Conservation (phyloP, 2,113 vertebrate genomes). For the Lasiurus cinereus region DNA sequence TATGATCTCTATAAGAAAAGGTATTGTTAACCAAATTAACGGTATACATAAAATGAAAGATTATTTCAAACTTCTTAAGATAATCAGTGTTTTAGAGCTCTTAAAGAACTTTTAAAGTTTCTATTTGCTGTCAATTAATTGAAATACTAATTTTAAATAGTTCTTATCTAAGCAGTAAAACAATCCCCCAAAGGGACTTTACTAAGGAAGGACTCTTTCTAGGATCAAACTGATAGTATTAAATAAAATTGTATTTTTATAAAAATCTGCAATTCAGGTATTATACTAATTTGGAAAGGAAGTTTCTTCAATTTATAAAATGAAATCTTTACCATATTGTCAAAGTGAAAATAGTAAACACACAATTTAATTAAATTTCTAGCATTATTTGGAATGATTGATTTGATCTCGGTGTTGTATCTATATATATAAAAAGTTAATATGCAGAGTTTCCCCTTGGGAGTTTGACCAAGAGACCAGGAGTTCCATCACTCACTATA, state of each 20-base stretch:
- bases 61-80: conserved; percentile 30
- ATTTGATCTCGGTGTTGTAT: background rate
- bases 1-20: background rate
- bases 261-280: background rate
- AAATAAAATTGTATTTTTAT: background rate
- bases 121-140: conserved; percentile 52
- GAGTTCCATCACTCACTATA: too few species aligned
- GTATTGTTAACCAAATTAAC: conserved; percentile 55
- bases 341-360: background rate
- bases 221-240: conserved; percentile 1
- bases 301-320: background rate
- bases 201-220: background rate
- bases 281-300: background rate
- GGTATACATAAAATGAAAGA: conserved; percentile 18
- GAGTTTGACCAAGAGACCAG: too few species aligned
- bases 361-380: background rate
- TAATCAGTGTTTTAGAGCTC: conserved; percentile 8
- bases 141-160: conserved; percentile 52
- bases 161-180: conserved; percentile 58
- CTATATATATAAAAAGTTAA: too few species aligned
- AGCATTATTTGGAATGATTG: background rate
- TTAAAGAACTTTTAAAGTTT: background rate
- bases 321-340: background rate
- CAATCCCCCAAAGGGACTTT: background rate
- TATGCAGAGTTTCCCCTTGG: too few species aligned